Percentiles rank a stretch among this genome's conserved stretches.
phyloP scores from a whole-genome alignment of 2,797 vertebrate genomes.

The Aselliscus stoliczkanus region DNA sequence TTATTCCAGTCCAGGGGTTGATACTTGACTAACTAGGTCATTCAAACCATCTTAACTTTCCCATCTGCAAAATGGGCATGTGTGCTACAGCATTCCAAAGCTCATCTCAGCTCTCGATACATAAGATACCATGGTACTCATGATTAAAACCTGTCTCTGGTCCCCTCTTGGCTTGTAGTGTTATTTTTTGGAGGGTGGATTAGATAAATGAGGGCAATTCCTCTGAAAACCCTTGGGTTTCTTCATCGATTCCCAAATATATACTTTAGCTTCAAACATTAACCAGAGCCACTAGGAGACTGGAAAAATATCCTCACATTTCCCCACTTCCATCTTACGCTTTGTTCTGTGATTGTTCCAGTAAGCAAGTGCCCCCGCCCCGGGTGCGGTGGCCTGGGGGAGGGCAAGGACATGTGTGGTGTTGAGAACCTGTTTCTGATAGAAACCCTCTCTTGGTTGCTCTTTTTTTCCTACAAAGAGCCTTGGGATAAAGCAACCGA shows the following conservation, averaged over 20 bases:
- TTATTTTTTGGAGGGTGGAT: background rate
- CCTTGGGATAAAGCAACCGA: background rate
- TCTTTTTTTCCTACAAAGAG: background rate
- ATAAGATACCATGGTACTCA: background rate
- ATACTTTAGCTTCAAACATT: background rate
- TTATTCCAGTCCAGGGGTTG: background rate
- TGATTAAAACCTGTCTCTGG: background rate
- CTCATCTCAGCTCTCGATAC: background rate
- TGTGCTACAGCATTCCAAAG: background rate
- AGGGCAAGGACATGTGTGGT: background rate
- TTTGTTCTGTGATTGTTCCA: background rate
- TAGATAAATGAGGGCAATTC: background rate
- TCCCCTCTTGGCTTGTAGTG: background rate
- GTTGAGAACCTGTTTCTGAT: constrained; percentile 15
- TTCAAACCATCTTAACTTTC: background rate
- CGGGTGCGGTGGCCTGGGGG: background rate
- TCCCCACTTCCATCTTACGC: background rate
- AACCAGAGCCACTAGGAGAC: background rate
- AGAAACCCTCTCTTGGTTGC: background rate
- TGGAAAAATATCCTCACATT: background rate
- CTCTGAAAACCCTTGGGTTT: background rate
- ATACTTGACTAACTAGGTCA: background rate
- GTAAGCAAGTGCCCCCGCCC: background rate
- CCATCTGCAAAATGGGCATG: background rate
- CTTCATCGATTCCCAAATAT: background rate